Evolutionary conservation across 2,797 vertebrate species (phyloP), one percentile per base, ranked within the genome.

Genomic region (Acanthiza pusilla): DNA sequence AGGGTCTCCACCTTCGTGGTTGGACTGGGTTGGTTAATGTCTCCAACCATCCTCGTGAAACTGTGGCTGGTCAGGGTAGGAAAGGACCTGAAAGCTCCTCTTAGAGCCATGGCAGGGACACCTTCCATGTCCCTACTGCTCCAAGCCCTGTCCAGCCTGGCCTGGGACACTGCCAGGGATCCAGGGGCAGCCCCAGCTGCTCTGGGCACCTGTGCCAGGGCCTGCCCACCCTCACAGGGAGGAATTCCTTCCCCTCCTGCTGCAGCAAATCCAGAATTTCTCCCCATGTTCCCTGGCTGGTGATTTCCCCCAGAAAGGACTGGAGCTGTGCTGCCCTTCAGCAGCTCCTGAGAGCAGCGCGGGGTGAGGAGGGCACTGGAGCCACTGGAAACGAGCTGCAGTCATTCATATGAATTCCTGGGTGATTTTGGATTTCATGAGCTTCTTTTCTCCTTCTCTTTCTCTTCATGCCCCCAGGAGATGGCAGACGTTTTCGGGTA

Each of bases 371-470:
- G 89, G 48, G 40, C 80, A 40, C 88, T 13, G 18, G n/a, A 89
- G 80, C 67, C 93, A 54, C 67, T 74, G 89, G 65, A 91, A 79
- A 38, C 53, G 26, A 54, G 11, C 86, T 80, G 61, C 16, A 51
- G 22, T 50, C 91, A 63, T 88, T 83, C 47, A 82, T 81, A 66
- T 60, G 89, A 77, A 93, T 88, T 95, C 91, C 70, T 75, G 65
- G 66, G 40, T 38, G 21, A 96, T 96, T 96, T 91, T 81, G 74
- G 96, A 92, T 96, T 96, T 94, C 91, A 93, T 83, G 85, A 95
- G 68, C 75, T 95, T 58, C 88, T 93, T 84, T 72, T n/a, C 53
- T 66, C 21, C 58, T 55, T 58, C 68, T 82, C 19, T 47, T 45
- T 71, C 76, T 66, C 73, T 51, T 80, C 8, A 2, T 85, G 91